These are phyloP conservation scores for Drosophila borealis DNA, from an alignment of 2,888 invertebrate genomes.

Conservation along the genomic window DNA sequence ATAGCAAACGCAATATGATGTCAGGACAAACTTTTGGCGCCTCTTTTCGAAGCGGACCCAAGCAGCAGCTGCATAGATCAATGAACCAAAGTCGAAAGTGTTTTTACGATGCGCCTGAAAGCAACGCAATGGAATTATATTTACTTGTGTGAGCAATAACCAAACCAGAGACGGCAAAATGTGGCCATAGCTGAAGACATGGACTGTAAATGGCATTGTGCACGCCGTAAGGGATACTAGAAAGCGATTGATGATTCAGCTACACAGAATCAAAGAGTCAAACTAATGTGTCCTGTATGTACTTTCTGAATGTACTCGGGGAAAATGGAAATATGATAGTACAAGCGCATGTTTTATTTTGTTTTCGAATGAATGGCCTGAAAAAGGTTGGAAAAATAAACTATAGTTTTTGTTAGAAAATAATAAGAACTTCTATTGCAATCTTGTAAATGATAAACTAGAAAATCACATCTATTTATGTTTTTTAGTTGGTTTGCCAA, in stretches of 20 bases:
- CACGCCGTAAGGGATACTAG: slow-evolving; percentile 21
- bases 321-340: not conserved
- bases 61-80: slow-evolving; percentile 54
- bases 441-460: too few species aligned
- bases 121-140: slow-evolving; percentile 57
- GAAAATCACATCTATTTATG: too few species aligned
- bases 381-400: too few species aligned
- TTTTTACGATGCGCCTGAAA: slow-evolving; percentile 39
- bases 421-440: too few species aligned
- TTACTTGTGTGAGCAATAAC: slow-evolving; percentile 51
- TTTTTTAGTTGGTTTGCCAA: too few species aligned
- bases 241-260: slow-evolving; percentile 25
- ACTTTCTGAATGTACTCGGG: not conserved
- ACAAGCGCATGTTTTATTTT: too few species aligned
- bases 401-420: too few species aligned
- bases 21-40: slow-evolving; percentile 71
- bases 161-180: slow-evolving; percentile 6
- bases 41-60: slow-evolving; percentile 7
- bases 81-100: slow-evolving; percentile 50
- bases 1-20: slow-evolving; percentile 47
- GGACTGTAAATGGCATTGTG: slow-evolving; percentile 25
- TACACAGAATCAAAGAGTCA: not conserved
- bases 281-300: slow-evolving; percentile 5
- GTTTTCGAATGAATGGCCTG: too few species aligned
- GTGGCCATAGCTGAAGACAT: slow-evolving; percentile 3